These are phyloP conservation scores for Mormyrops boulengeri DNA, from an alignment of 2,797 vertebrate genomes.

Conservation along the genomic window DNA sequence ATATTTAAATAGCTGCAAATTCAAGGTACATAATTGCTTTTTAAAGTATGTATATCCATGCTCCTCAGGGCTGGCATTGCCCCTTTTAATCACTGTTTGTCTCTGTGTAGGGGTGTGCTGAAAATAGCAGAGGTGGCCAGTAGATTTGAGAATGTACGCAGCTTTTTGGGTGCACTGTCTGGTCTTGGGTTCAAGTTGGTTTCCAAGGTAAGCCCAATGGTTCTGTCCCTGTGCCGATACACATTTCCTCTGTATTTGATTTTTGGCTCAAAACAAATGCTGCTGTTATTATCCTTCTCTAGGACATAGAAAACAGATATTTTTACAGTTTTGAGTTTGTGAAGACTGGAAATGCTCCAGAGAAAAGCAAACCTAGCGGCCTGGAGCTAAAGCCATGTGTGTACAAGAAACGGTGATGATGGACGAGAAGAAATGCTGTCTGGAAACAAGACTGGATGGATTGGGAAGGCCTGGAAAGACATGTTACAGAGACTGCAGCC, in stretches of 20 bases:
- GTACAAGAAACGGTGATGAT: slow-evolving; percentile 68
- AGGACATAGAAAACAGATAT: slow-evolving; percentile 65
- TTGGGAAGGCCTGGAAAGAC: background rate
- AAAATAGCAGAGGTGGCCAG: slow-evolving; percentile 90
- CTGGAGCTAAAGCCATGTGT: slow-evolving; percentile 64
- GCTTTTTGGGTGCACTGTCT: slow-evolving; percentile 63
- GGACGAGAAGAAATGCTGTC: background rate
- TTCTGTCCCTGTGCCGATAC: background rate
- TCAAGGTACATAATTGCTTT: background rate
- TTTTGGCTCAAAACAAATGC: background rate
- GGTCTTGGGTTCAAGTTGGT: slow-evolving; percentile 75
- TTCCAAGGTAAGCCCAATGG: slow-evolving; percentile 65
- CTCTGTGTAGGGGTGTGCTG: slow-evolving; percentile 68
- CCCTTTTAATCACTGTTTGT: background rate
- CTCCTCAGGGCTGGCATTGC: background rate
- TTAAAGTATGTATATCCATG: background rate
- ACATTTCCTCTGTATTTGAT: background rate
- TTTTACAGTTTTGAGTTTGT: slow-evolving; percentile 66
- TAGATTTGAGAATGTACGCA: slow-evolving; percentile 70
- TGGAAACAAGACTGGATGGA: background rate
- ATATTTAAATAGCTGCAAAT: background rate
- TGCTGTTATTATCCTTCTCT: slow-evolving; percentile 13
- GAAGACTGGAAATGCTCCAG: slow-evolving; percentile 49
- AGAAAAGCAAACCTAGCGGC: slow-evolving; percentile 48
- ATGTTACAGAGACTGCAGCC: background rate